Conservation (phyloP, 2,113 vertebrate species). For the Balaeniceps rex region DNA sequence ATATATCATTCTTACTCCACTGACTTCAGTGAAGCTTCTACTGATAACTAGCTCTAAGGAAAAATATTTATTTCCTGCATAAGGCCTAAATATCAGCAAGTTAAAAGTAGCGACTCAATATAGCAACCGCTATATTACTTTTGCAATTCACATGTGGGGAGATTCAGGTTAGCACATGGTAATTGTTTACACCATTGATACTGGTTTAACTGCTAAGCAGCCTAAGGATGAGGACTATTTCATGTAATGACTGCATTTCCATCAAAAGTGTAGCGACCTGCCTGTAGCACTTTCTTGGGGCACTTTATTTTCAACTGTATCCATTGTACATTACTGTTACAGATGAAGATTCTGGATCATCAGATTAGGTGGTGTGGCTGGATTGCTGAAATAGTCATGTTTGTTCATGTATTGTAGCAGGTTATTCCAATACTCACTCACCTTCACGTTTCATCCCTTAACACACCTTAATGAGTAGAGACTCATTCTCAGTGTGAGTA, state of each 20-base stretch:
- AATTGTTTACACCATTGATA: background rate
- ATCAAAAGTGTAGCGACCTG: background rate
- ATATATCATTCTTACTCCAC: background rate
- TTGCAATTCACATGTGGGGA: background rate
- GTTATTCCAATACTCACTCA: background rate
- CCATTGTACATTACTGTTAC: background rate
- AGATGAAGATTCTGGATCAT: background rate
- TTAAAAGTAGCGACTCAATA: background rate
- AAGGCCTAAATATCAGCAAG: background rate
- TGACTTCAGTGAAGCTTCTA: background rate
- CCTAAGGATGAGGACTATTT: background rate
- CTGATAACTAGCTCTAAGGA: background rate
- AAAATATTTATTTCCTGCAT: background rate
- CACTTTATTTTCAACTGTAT: background rate
- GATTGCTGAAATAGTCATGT: background rate
- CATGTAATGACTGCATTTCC: background rate
- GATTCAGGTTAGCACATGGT: background rate
- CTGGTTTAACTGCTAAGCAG: background rate
- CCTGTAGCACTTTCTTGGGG: background rate
- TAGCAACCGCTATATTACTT: background rate
- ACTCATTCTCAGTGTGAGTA: background rate
- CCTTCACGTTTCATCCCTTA: background rate
- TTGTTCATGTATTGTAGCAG: background rate
- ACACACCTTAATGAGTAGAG: background rate
- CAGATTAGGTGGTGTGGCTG: background rate